Evolutionary conservation across 2,113 vertebrate species (phyloP), one percentile per base, ranked within the genome.

Genomic region (Solenodon paradoxus): DNA sequence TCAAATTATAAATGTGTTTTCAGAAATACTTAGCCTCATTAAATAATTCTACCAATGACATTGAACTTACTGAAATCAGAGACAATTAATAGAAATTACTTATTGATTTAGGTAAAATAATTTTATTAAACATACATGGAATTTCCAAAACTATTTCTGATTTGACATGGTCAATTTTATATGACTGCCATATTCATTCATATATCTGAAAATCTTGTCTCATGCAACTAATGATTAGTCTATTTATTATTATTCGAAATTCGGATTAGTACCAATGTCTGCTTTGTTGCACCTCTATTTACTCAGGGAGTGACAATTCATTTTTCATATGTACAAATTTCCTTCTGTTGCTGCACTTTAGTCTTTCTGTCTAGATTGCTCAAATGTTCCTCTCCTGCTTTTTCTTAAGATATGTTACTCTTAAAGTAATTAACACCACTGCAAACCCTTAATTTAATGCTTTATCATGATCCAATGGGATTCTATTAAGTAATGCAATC

Each of bases 171-270:
- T 75, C 7, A 49, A 13, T 94, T 96, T 80, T 94, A 79, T 69
- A 26, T n/a, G 38, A 80, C 64, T 95, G 59, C 63, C 32, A 77
- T 95, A 57, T 97, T 90, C 96, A 74, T 97, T 96, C 90, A 66
- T 91, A 93, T 96, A 3, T 0, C 85, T 66, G 64, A 86, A 95
- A 91, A 95, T 96, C 68, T 96, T 66, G 63, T 90, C 97, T 97
- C 45, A 45, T 0, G 12, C 75, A 97, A 94, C 93, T 97, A 96
- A 89, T 84, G 42, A 63, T 49, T 69, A 78, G 95, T 94, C 57
- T n/a, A n/a, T n/a, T 57, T 93, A 47, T 84, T 96, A 96, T 96
- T 97, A 84, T 97, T 98, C 97, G 69, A 93, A 5, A 96, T 94
- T 77, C 95, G 96, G 92, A 92, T 98, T 95, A 93, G 42, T 94